These are phyloP conservation scores for Malurus elegans DNA, from an alignment of 2,113 vertebrate species.

Conservation along the genomic window DNA sequence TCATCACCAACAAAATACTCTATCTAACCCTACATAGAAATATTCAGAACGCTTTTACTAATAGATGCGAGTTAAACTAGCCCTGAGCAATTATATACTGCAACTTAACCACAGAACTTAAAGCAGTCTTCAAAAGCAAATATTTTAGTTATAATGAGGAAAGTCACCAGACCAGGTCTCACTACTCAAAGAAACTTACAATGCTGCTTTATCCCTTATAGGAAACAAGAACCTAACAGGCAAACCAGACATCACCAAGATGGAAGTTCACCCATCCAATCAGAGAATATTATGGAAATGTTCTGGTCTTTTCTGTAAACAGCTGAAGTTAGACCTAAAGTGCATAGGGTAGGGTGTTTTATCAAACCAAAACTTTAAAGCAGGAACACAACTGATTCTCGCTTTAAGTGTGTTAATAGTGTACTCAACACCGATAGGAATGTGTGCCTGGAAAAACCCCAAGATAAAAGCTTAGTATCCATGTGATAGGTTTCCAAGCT, in stretches of 20 bases:
- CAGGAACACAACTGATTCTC: not conserved
- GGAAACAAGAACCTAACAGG: not conserved
- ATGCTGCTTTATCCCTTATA: not conserved
- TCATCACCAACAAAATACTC: not conserved
- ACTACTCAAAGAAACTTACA: not conserved
- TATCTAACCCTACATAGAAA: not conserved
- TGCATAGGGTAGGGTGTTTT: fast-evolving
- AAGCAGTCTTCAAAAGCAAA: not conserved
- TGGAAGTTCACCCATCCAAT: not conserved
- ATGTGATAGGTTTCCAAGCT: not conserved
- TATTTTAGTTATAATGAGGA: not conserved
- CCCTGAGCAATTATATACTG: not conserved
- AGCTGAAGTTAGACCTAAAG: not conserved
- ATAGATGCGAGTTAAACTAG: not conserved
- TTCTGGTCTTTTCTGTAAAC: not conserved
- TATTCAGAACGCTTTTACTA: not conserved
- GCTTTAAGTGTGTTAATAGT: not conserved
- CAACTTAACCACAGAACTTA: not conserved
- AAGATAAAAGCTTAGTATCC: not conserved
- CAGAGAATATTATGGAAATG: not conserved
- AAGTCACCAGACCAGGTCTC: not conserved
- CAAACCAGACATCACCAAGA: not conserved
- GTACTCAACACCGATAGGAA: not conserved
- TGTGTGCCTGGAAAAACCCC: not conserved
- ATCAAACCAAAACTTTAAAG: not conserved